A percentile compares a stretch with the other conserved stretches of the same genome.
Conservation (phyloP, 2,797 vertebrate species). For the Scolopax rusticola region DNA sequence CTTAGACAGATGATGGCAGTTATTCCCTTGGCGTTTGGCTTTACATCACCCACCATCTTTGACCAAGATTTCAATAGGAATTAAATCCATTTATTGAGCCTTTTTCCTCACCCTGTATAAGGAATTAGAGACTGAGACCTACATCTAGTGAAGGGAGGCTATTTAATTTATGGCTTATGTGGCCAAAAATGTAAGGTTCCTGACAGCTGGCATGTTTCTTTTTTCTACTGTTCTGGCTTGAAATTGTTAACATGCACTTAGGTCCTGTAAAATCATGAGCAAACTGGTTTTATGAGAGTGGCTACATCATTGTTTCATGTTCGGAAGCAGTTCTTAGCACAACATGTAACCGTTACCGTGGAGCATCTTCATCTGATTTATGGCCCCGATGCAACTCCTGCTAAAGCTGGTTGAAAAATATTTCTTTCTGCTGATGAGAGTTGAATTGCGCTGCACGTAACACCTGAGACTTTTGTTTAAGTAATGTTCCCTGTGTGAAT, state of each 20-base stretch:
- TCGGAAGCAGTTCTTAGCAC: neutral
- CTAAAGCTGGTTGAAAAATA: neutral
- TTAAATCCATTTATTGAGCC: neutral
- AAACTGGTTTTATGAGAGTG: neutral
- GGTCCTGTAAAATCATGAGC: neutral
- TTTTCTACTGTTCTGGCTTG: neutral
- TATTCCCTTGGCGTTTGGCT: constrained; percentile 24
- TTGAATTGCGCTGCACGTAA: neutral
- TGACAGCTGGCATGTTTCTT: neutral
- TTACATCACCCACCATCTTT: neutral
- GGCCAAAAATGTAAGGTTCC: neutral
- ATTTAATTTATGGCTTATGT: neutral
- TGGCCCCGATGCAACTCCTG: neutral
- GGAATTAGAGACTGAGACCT: neutral
- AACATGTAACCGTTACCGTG: neutral
- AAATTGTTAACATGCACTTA: neutral
- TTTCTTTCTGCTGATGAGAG: neutral
- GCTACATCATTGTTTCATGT: neutral
- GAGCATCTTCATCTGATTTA: constrained; percentile 22
- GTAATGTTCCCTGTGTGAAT: neutral
- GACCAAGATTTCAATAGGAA: constrained; percentile 13
- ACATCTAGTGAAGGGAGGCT: neutral
- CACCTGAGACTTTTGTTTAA: neutral
- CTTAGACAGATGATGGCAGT: constrained; percentile 47
- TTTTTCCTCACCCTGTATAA: neutral